Evolutionary conservation across 2,888 invertebrate species (phyloP), one percentile per base, ranked within the genome.

Genomic region (Brenthis ino): DNA sequence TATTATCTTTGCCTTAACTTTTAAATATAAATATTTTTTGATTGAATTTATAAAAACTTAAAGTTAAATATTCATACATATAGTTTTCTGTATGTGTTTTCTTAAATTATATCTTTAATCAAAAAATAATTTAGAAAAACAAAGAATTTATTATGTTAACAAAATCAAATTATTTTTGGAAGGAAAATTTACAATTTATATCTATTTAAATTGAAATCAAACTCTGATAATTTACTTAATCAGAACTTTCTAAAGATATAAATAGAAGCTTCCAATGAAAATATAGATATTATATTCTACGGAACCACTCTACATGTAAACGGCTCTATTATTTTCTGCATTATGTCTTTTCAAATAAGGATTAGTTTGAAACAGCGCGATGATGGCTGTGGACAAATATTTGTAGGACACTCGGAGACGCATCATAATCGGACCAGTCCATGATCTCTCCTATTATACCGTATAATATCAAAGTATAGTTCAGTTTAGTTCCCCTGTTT

Each of bases 321-420:
- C 82, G 83, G 14, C 16, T 4, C 14, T 37, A 48, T 54, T 50
- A 28, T 67, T 69, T 68, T 63, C 65, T 60, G 43, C 43, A 16
- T 64, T 28, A 57, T 82, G 85, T 85, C 85, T 80, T 78, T 75
- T 82, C 80, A 75, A 74, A 80, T 81, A 76, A 75, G 85, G 87
- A 88, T 90, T 88, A 89, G 79, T 81, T 77, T 80, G 76, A 81
- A 85, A 89, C 85, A 81, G 81, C 80, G 77, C 76, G 79, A 78
- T 84, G 85, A 86, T 85, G 81, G 84, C 79, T 79, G 77, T 70
- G 72, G 82, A 85, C 88, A 91, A 92, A 91, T 91, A 91, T 91
- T 92, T 91, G 86, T 80, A 77, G 75, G 76, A 77, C 80, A 83
- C 80, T 79, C 80, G 76, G 72, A 76, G 79, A 79, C 77, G 75